Evolutionary conservation across 2,113 vertebrate species (phyloP).

Genomic region (Gila orcuttii): DNA sequence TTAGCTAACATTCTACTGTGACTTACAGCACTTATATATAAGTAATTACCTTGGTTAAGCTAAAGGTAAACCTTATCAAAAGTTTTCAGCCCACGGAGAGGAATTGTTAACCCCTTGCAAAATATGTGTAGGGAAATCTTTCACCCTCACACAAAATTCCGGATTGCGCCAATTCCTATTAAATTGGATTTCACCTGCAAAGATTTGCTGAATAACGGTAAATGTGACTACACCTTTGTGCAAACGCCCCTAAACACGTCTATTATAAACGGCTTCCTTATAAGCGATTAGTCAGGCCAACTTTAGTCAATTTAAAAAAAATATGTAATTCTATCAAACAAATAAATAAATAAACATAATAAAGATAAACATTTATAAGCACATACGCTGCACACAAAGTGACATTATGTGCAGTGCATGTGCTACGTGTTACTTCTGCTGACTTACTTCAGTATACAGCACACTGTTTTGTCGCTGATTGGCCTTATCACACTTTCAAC

Average conservation of each 20-base stretch:
- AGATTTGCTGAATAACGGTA: background rate
- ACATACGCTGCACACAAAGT: background rate
- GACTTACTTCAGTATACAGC: background rate
- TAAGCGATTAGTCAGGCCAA: too few species aligned
- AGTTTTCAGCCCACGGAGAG: too few species aligned
- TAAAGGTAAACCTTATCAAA: background rate
- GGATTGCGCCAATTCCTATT: too few species aligned
- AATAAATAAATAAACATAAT: too few species aligned
- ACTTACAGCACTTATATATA: background rate
- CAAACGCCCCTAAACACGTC: background rate
- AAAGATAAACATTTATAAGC: too few species aligned
- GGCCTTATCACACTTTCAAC: slow-evolving; percentile 52
- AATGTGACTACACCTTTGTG: background rate
- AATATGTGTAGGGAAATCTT: background rate
- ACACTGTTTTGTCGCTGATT: slow-evolving; percentile 50
- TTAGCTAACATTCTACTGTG: background rate
- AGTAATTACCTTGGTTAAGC: background rate
- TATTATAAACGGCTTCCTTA: too few species aligned
- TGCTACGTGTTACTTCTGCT: slow-evolving; percentile 29
- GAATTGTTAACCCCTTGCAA: background rate
- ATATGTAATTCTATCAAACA: too few species aligned
- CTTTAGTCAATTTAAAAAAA: too few species aligned
- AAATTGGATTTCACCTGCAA: background rate
- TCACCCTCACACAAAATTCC: background rate
- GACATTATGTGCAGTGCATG: background rate